Evolutionary conservation across 1,140 invertebrate species (phyloP), one percentile per base, ranked within the genome.

Genomic region (Aethina tumida): DNA sequence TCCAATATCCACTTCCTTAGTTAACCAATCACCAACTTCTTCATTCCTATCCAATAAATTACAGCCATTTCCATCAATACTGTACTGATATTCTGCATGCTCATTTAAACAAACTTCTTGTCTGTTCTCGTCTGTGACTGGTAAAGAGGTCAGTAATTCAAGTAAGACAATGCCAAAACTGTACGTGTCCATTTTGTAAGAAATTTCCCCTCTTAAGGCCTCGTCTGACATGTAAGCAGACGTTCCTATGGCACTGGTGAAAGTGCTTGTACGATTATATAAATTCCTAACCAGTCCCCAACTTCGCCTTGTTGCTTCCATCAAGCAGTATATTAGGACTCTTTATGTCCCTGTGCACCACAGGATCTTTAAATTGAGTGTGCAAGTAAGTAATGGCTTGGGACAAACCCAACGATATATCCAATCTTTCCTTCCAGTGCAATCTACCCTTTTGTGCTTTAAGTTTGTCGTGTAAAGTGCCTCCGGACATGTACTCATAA

Each of bases 331-430:
- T 77, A 62, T 86, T 86, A 2, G 80, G 78, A 60, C 73, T 76
- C 63, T 86, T 85, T 10, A 86, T 72, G 63, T 86, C 82, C 39
- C 81, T 65, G 57, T 86, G 81, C 42, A 84, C 71, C 12, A 80
- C 61, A 7, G 73, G 71, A 31, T 63, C 64, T 1, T 61, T 51
- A 45, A 59, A 53, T 9, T 55, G 59, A 19, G 67, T 69, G 55
- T 85, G 80, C 8, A 85, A 63, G 58, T 79, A 77, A 25, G 66
- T 59, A 17, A 79, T 56, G 0, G 74, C 79, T 49, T 67, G 64
- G 2, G 74, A 71, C 14, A 73, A 73, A 13, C 75, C 79, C 19
- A 68, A 41, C 35, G 74, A 68, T 24, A 83, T 75, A 10, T 65
- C 50, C 2, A 81, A 47, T 43, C 80, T 60, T 40, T 67, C 55